phyloP scores from a whole-genome alignment of 2,797 vertebrate species.

The Pangasius mekongensis region DNA sequence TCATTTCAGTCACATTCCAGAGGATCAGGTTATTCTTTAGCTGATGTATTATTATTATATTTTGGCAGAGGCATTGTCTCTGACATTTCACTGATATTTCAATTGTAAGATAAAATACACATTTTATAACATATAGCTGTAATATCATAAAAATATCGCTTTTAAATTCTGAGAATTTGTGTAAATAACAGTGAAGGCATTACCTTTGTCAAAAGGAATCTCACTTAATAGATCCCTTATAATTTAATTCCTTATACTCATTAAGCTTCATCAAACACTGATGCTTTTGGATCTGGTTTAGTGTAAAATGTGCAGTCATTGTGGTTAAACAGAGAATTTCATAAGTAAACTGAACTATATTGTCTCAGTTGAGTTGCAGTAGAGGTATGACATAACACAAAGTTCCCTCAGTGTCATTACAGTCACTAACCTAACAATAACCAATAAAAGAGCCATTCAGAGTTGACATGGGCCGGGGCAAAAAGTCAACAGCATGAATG shows the following conservation, averaged over 20 bases:
- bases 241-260: background rate
- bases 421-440: background rate
- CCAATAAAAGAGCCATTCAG: background rate
- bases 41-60: background rate
- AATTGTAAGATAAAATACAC: background rate
- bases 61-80: background rate
- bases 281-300: background rate
- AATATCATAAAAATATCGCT: background rate
- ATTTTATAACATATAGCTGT: background rate
- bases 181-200: background rate
- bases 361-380: background rate
- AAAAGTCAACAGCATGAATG: background rate
- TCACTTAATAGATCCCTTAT: background rate
- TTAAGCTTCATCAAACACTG: background rate
- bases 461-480: background rate
- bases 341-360: background rate
- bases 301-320: background rate
- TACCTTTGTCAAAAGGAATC: background rate
- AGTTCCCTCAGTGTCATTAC: background rate
- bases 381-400: background rate
- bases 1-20: background rate
- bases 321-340: background rate
- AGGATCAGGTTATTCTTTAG: background rate
- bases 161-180: background rate
- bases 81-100: background rate